Evolutionary conservation across 2,797 vertebrate genomes (phyloP), one percentile per base, ranked within the genome.

Genomic region (Amazona finschi): DNA sequence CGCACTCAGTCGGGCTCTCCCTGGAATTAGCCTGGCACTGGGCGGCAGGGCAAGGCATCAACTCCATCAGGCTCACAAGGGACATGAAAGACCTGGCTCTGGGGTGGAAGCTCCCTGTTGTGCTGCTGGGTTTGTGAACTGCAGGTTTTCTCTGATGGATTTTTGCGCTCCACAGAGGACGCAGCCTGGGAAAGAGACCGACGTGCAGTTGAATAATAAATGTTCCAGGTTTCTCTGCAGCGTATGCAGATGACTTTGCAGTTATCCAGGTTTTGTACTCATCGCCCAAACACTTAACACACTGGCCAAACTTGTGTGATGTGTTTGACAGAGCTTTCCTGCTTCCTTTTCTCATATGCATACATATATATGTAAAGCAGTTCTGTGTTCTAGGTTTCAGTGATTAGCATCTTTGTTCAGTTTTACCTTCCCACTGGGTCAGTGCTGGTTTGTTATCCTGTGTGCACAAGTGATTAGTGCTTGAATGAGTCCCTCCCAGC

Each of bases 21-120:
- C 27, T 0, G 0, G 39, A 67, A 62, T 85, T 58, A 83, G 57
- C 33, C n/a, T 36, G 80, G 81, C 64, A 18, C 12, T 3, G 55
- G 60, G 44, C 89, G 79, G 27, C 82, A 39, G 50, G 44, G 69
- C 69, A 85, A 52, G 66, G 78, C 4, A 38, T 11, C 19, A 33
- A 1, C 2, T 25, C 28, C 0, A 1, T 3, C 0, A 1, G 2
- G 50, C 27, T 78, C 50, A 5, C 16, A 3, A 39, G 11, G 44
- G 19, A 36, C 67, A 2, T 0, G 1, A 30, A 20, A 57, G 12
- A 24, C 25, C 22, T 5, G 15, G 9, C 28, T 33, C 9, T 11
- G 9, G 12, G 3, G 2, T 53, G n/a, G 28, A 25, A 5, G 5
- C 36, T 87, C 24, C 38, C 58, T 0, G 0, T 8, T 6, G 3